Percentiles rank a stretch among this genome's conserved stretches.
phyloP scores from a whole-genome alignment of 2,888 invertebrate species.

The Andrena praecox region DNA sequence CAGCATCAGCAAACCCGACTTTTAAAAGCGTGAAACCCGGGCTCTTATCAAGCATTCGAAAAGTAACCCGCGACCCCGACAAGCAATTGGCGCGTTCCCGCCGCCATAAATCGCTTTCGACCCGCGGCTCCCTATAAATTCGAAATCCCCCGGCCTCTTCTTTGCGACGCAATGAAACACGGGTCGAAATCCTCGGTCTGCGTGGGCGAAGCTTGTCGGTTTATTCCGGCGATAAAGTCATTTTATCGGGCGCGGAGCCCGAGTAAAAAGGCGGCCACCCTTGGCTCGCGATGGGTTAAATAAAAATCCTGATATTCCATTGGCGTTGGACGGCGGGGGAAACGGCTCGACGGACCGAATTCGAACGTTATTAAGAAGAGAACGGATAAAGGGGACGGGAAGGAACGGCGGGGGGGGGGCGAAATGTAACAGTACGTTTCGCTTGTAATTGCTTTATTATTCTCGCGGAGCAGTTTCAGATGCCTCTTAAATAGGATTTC shows the following conservation, averaged over 20 bases:
- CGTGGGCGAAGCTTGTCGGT: conserved; percentile 35
- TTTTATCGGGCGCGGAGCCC: conserved; percentile 36
- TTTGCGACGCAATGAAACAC: conserved; percentile 6
- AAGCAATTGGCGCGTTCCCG: background rate
- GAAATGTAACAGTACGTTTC: conserved; percentile 36
- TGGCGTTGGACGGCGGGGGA: background rate
- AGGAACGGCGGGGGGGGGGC: background rate
- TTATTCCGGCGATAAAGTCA: conserved; percentile 67
- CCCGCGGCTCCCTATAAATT: background rate
- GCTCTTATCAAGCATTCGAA: conserved; percentile 1
- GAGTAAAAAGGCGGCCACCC: conserved; percentile 29
- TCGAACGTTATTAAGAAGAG: conserved; percentile 40
- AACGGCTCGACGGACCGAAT: conserved; percentile 3
- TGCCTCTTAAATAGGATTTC: conserved; percentile 65
- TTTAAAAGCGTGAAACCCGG: background rate
- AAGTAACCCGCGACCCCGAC: background rate
- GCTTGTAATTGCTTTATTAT: conserved; percentile 68
- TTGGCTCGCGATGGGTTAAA: conserved; percentile 5
- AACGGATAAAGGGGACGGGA: background rate
- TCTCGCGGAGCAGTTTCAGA: conserved; percentile 47
- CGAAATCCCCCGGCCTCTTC: background rate
- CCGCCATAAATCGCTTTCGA: background rate
- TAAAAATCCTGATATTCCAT: conserved; percentile 33
- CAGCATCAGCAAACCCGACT: background rate
- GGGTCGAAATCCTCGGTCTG: background rate